phyloP scores from a whole-genome alignment of 2,797 vertebrate species.

The Limnodromus scolopaceus region DNA sequence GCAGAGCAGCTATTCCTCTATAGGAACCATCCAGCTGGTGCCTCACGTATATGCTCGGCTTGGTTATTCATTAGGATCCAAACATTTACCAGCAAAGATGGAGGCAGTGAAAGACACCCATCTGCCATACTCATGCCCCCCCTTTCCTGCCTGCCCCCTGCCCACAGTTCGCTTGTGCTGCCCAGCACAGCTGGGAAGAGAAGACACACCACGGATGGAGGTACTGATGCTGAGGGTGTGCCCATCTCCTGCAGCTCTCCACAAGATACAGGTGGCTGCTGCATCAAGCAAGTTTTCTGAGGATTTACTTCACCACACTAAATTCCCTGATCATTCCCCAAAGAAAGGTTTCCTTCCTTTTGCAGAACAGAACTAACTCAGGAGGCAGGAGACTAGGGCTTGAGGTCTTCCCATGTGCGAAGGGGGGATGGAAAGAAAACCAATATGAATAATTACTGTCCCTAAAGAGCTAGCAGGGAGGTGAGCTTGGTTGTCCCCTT shows the following conservation, averaged over 20 bases:
- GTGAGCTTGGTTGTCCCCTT: background rate
- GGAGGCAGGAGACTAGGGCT: background rate
- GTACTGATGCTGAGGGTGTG: fast-evolving
- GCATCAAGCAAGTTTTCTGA: background rate
- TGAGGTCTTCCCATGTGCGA: background rate
- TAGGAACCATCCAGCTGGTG: fast-evolving
- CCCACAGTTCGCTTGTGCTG: background rate
- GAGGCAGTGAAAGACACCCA: fast-evolving
- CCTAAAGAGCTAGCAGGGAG: background rate
- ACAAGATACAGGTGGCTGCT: background rate
- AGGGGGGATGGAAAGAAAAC: background rate
- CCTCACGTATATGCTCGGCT: background rate
- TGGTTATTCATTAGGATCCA: background rate
- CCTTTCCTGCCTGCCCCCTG: background rate
- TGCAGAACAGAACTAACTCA: background rate
- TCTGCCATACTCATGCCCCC: fast-evolving
- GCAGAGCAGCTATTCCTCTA: background rate
- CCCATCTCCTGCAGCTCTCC: background rate
- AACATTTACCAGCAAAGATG: background rate
- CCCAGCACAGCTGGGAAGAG: background rate
- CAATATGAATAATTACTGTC: background rate
- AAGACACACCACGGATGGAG: background rate
- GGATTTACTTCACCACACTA: background rate
- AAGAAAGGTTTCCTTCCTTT: background rate
- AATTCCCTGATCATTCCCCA: background rate